These are phyloP conservation scores for Sylvilagus bachmani DNA, from an alignment of 2,113 vertebrate genomes.

Conservation along the genomic window DNA sequence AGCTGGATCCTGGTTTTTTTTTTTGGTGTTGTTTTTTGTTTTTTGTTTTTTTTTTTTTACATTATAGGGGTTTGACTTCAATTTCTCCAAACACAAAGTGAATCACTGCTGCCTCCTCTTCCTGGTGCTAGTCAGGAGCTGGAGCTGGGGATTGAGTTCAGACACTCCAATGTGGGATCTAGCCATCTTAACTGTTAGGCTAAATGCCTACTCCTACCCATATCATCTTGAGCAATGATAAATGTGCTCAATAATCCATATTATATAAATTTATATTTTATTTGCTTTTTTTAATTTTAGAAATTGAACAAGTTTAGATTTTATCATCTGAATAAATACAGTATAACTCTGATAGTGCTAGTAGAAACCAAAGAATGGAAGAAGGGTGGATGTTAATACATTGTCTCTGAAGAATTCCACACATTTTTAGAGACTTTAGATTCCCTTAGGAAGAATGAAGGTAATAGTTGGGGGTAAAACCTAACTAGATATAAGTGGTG, in stretches of 20 bases:
- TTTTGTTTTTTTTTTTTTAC: no score
- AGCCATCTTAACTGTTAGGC: background rate
- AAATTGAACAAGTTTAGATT: background rate
- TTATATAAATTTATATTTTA: background rate
- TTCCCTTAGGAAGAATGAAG: background rate
- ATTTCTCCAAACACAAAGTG: slow-evolving; percentile 35
- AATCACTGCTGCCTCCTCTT: background rate
- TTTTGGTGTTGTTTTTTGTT: no score
- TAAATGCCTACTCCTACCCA: background rate
- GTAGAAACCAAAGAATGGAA: background rate
- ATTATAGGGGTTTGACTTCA: no score
- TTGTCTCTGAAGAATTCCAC: background rate
- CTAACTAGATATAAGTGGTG: background rate
- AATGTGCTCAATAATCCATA: background rate
- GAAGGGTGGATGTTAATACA: background rate
- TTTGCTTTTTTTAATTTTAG: background rate
- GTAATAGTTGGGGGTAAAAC: background rate
- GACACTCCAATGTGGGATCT: no score
- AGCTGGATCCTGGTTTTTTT: no score
- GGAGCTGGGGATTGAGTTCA: no score
- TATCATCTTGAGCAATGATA: background rate
- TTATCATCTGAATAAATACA: background rate
- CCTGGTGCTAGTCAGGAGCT: no score
- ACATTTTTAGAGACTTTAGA: background rate
- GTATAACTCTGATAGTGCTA: background rate